Evolutionary conservation across 1,140 invertebrate species (phyloP).

Genomic region (Teleopsis dalmanni): DNA sequence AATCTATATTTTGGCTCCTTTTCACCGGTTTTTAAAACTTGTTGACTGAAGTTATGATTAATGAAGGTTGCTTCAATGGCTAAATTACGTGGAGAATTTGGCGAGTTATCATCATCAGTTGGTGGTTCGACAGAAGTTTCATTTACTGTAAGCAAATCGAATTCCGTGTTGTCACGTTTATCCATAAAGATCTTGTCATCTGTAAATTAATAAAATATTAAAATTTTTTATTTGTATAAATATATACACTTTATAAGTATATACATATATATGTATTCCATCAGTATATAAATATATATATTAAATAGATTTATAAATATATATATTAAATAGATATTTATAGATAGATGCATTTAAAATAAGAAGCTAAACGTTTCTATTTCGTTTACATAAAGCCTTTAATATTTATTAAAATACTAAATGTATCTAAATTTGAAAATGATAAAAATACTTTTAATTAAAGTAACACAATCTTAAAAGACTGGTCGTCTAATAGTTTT

Average conservation of each 20-base stretch:
- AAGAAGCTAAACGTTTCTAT: too few relatives aligned
- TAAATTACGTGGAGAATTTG: slow-evolving; percentile 93
- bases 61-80: slow-evolving; percentile 98
- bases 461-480: too few relatives aligned
- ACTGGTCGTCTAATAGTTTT: too few relatives aligned
- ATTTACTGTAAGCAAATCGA: slow-evolving; percentile 95
- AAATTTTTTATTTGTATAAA: not conserved
- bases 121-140: slow-evolving; percentile 97
- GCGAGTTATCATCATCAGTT: slow-evolving; percentile 85
- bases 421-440: too few relatives aligned
- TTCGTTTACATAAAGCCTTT: too few relatives aligned
- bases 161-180: slow-evolving; percentile 95
- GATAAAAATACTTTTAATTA: too few relatives aligned
- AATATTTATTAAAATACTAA: too few relatives aligned
- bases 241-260: slow-evolving; percentile 5
- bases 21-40: slow-evolving; percentile 61
- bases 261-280: not conserved
- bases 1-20: slow-evolving; percentile 82
- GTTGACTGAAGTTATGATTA: slow-evolving; percentile 99
- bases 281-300: too few relatives aligned
- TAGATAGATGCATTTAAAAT: too few relatives aligned
- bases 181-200: slow-evolving; percentile 97
- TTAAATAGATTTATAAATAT: too few relatives aligned
- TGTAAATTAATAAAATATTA: slow-evolving; percentile 22
- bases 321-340: too few relatives aligned